Evolutionary conservation across 1,140 invertebrate species (phyloP).

Genomic region (Drosophila guanche): DNA sequence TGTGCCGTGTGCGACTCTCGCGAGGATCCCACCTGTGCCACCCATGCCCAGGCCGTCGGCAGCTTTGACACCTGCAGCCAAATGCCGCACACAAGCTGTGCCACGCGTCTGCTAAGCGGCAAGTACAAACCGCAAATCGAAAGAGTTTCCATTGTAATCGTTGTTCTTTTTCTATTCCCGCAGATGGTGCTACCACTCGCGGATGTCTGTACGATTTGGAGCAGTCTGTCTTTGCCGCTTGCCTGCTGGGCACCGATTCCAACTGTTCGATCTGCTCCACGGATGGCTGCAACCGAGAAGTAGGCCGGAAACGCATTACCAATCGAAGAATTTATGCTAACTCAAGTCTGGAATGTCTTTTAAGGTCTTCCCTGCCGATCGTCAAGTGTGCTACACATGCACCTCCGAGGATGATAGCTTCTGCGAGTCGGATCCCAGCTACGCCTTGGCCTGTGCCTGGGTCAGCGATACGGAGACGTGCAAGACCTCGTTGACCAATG

Average conservation of each 20-base stretch:
- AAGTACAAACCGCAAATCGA: too few relatives aligned
- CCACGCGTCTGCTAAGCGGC: constrained; percentile 44
- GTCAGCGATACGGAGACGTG: constrained; percentile 63
- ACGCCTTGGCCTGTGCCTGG: constrained; percentile 42
- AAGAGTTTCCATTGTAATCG: background rate
- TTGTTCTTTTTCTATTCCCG: background rate
- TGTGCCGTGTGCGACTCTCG: constrained; percentile 74
- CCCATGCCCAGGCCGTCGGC: constrained; percentile 45
- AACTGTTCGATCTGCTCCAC: constrained; percentile 57
- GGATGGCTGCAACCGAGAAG: constrained; percentile 74
- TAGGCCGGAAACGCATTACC: background rate
- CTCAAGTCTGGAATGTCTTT: background rate
- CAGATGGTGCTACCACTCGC: constrained; percentile 71
- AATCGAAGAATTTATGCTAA: background rate
- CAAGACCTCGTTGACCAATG: constrained; percentile 33
- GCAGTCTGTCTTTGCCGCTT: constrained; percentile 58
- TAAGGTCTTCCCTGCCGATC: constrained; percentile 71
- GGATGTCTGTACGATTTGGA: constrained; percentile 68
- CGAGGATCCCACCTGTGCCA: constrained; percentile 59
- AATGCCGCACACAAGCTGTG: constrained; percentile 67
- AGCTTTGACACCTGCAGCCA: constrained; percentile 54
- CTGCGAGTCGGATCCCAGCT: constrained; percentile 62
- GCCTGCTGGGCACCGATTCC: constrained; percentile 56
- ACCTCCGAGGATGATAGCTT: constrained; percentile 62
- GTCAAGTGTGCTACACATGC: constrained; percentile 68